Conservation (phyloP, 2,888 invertebrate genomes). For the Lathronympha strigana region DNA sequence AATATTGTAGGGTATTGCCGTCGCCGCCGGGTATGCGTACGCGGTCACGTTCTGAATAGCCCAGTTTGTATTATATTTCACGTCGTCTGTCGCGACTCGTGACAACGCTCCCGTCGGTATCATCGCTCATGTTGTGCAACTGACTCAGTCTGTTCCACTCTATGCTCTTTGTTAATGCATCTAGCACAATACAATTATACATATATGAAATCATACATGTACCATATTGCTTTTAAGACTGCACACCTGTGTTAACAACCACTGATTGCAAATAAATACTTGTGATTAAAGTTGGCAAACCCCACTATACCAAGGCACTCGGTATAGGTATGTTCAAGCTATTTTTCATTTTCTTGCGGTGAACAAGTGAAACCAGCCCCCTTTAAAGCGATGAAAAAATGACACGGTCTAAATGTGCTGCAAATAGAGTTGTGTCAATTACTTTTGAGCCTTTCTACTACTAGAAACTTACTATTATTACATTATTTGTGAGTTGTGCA, state of each 20-base stretch:
- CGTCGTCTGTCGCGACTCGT: constrained; percentile 67
- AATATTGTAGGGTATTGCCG: constrained; percentile 54
- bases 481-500: no score
- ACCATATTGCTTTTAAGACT: neutral
- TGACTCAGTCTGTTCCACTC: constrained; percentile 48
- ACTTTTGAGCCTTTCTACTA: neutral
- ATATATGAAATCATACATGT: constrained; percentile 1
- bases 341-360: neutral
- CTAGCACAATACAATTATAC: constrained; percentile 21
- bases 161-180: constrained; percentile 11
- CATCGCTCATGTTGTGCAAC: constrained; percentile 68
- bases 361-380: neutral
- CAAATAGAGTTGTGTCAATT: neutral
- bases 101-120: constrained; percentile 67
- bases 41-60: constrained; percentile 77
- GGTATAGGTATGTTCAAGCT: neutral
- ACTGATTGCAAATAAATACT: constrained; percentile 7
- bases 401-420: neutral
- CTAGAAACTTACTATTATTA: no score
- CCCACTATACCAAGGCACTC: no score
- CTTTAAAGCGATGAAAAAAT: neutral
- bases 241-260: neutral
- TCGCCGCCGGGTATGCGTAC: constrained; percentile 34
- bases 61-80: constrained; percentile 71
- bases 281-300: neutral